These are phyloP conservation scores for Plodia interpunctella DNA, from an alignment of 1,140 invertebrate species.

Conservation along the genomic window DNA sequence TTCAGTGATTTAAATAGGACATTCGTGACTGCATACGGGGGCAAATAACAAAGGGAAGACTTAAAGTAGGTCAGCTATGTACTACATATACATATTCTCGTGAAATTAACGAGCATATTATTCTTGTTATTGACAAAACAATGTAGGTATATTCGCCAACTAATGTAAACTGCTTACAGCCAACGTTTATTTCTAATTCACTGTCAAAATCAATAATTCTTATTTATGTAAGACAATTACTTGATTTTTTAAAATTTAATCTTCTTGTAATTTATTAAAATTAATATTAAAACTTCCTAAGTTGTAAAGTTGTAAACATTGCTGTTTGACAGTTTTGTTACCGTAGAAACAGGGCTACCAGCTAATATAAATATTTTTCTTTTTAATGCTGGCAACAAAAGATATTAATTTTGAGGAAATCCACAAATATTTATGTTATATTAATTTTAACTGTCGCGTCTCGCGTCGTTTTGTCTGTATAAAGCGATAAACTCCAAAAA, in stretches of 20 bases:
- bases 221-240: too few species aligned
- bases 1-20: constrained; percentile 10
- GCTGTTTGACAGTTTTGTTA: constrained; percentile 26
- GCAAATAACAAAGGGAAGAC: constrained; percentile 19
- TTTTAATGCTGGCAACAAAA: too few species aligned
- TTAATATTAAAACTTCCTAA: too few species aligned
- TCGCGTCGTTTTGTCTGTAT: too few species aligned
- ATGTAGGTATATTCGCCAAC: not conserved
- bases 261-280: too few species aligned
- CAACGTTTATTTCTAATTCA: not conserved
- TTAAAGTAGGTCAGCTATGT: constrained; percentile 29
- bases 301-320: not conserved
- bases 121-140: not conserved
- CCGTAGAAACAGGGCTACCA: constrained; percentile 19
- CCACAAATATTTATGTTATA: too few species aligned
- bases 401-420: too few species aligned
- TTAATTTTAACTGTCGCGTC: too few species aligned
- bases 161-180: not conserved
- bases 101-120: not conserved
- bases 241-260: too few species aligned
- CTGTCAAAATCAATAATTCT: not conserved
- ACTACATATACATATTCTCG: not conserved
- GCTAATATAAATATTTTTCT: not conserved
- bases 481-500: too few species aligned
- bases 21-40: constrained; percentile 3